These are phyloP conservation scores for Cosmorhoe ocellata DNA, from an alignment of 2,888 invertebrate species.

Conservation along the genomic window DNA sequence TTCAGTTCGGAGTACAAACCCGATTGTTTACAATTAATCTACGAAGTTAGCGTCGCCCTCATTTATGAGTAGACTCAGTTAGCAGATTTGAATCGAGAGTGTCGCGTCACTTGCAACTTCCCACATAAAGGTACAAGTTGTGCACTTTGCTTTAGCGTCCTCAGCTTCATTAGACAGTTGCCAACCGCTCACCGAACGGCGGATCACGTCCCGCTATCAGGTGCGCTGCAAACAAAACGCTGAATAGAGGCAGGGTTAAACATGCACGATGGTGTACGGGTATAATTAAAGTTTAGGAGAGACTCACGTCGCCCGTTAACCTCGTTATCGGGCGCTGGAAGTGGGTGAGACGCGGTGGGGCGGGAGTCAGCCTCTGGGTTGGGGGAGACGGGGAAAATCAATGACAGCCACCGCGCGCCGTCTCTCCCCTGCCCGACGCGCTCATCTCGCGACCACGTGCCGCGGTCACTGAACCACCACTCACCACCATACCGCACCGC, in stretches of 20 bases:
- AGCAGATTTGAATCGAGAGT: constrained; percentile 53
- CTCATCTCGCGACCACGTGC: constrained; percentile 80
- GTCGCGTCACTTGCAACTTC: constrained; percentile 37
- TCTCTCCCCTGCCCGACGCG: constrained; percentile 78
- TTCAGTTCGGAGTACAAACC: constrained; percentile 29
- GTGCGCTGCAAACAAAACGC: constrained; percentile 77
- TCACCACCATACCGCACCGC: constrained; percentile 38
- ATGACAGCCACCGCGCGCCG: constrained; percentile 82
- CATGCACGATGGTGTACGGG: constrained; percentile 81
- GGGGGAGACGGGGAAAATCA: constrained; percentile 79
- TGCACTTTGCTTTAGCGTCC: constrained; percentile 53
- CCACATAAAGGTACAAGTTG: constrained; percentile 46
- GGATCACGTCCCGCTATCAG: constrained; percentile 74
- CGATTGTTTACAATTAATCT: constrained; percentile 42
- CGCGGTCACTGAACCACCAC: constrained; percentile 74
- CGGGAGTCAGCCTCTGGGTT: constrained; percentile 62
- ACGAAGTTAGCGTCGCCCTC: constrained; percentile 36
- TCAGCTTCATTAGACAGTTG: constrained; percentile 67
- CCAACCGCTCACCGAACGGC: constrained; percentile 61
- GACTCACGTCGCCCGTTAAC: constrained; percentile 83
- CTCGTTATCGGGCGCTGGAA: constrained; percentile 83
- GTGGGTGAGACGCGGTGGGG: constrained; percentile 81
- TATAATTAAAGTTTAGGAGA: constrained; percentile 83
- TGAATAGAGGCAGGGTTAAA: constrained; percentile 79
- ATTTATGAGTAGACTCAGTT: constrained; percentile 57